Percentiles rank a stretch among this genome's conserved stretches.
Conservation (phyloP, 1,140 invertebrate genomes). For the Drosophila athabasca region DNA sequence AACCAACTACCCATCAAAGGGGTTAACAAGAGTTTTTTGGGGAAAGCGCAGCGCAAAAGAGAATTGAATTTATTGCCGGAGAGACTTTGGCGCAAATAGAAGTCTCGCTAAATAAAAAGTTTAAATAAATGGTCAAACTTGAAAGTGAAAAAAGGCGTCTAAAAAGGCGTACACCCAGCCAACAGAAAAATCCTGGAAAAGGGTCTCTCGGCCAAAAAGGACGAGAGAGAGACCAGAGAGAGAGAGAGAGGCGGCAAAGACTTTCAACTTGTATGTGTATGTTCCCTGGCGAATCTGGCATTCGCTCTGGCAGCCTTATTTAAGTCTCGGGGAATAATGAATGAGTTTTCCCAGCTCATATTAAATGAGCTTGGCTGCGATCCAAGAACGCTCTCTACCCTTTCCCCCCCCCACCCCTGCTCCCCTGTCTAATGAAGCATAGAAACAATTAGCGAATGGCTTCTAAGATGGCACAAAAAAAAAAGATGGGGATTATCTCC, state of each 20-base stretch:
- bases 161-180: constrained; percentile 7
- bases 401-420: neutral
- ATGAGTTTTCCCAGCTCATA: constrained; percentile 61
- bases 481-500: constrained; percentile 28
- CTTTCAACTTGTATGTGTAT: constrained; percentile 21
- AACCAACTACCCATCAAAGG: constrained; percentile 31
- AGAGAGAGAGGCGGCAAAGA: constrained; percentile 4
- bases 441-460: constrained; percentile 48
- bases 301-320: constrained; percentile 51
- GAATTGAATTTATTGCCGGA: constrained; percentile 67
- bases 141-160: constrained; percentile 57
- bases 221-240: neutral
- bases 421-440: constrained; percentile 40
- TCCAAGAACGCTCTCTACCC: constrained; percentile 12
- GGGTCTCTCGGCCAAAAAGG: constrained; percentile 13
- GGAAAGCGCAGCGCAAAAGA: constrained; percentile 38
- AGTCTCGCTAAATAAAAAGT: constrained; percentile 70
- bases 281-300: constrained; percentile 27
- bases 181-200: constrained; percentile 16
- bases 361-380: constrained; percentile 59
- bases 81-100: constrained; percentile 63
- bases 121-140: constrained; percentile 79
- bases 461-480: constrained; percentile 20
- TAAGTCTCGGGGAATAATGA: constrained; percentile 61
- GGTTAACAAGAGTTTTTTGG: constrained; percentile 52